These are phyloP conservation scores for human DNA, from an alignment of 2,113 vertebrate genomes.

Conservation along the genomic window GRCh38 chr19:6010501-6011000, in stretches of 20 bases:
- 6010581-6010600: not conserved
- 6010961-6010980: too few relatives aligned
- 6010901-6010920: too few relatives aligned
- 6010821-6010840: not conserved
- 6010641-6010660: not conserved
- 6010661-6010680: not conserved
- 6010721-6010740: not conserved
- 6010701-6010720: not conserved
- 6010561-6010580: not conserved
- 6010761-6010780: not conserved
- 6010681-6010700: fast-evolving
- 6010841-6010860: too few relatives aligned
- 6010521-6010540: fast-evolving
- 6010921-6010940: too few relatives aligned
- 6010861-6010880: too few relatives aligned
- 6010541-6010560: not conserved
- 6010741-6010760: not conserved
- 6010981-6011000: too few relatives aligned
- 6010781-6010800: not conserved
- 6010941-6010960: too few relatives aligned
- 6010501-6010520: not conserved
- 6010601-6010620: not conserved
- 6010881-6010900: too few relatives aligned
- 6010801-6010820: not conserved
- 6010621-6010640: fast-evolving